Conservation (phyloP, 2,888 invertebrate species). For the Hydropsyche betteni region DNA sequence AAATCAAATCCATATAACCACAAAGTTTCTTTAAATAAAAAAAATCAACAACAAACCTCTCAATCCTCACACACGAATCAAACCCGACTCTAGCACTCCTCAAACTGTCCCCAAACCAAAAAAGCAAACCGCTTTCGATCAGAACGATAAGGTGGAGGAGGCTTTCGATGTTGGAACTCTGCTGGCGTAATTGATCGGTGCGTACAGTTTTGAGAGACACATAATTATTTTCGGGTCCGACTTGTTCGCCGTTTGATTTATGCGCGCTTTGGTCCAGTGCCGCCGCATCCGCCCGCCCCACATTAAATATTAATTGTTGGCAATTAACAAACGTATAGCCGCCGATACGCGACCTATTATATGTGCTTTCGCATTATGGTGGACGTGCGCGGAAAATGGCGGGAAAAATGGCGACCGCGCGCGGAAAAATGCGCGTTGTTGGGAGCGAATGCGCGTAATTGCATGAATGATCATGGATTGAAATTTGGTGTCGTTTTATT, state of each 20-base stretch:
- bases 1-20: no score
- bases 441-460: neutral
- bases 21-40: no score
- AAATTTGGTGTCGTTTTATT: no score
- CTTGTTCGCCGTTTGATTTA: conserved; percentile 50
- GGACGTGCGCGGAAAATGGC: neutral
- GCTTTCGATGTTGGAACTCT: neutral
- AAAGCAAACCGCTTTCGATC: no score
- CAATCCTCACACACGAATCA: no score
- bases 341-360: neutral
- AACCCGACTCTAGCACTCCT: no score
- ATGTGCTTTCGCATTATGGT: neutral
- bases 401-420: conserved; percentile 19
- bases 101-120: no score
- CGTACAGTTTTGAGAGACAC: conserved; percentile 51
- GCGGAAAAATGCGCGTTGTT: no score
- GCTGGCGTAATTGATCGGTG: conserved; percentile 48
- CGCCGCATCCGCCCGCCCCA: conserved; percentile 31
- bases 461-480: no score
- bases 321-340: conserved; percentile 20
- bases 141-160: neutral
- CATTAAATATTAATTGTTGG: conserved; percentile 32
- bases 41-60: no score
- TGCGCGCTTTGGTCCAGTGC: conserved; percentile 36
- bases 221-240: conserved; percentile 51